Evolutionary conservation across 2,888 invertebrate genomes (phyloP).

Genomic region (Lymantria dispar): DNA sequence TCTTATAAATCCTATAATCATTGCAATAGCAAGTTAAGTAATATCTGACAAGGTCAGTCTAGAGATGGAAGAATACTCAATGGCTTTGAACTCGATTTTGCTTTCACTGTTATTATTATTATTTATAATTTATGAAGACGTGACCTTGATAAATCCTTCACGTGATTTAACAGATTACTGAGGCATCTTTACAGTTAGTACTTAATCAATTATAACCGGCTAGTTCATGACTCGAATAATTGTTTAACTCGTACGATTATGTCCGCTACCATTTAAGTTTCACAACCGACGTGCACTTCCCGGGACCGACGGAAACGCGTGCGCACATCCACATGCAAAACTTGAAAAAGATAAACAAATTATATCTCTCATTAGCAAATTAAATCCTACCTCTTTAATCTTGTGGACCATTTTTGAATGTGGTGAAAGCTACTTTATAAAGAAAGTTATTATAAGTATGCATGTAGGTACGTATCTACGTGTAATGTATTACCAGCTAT

Average conservation of each 20-base stretch:
- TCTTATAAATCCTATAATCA: no score
- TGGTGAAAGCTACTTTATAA: slow-evolving; percentile 56
- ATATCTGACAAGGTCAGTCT: no score
- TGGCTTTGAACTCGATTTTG: no score
- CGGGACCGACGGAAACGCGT: slow-evolving; percentile 56
- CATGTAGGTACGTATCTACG: slow-evolving; percentile 6
- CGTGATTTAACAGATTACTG: no score
- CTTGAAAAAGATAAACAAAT: slow-evolving; percentile 45
- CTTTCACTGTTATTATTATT: no score
- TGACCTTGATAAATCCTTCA: no score
- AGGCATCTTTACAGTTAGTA: no score
- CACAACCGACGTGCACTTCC: slow-evolving; percentile 44
- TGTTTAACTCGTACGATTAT: not conserved
- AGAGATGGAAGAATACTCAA: no score
- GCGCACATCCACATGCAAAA: slow-evolving; percentile 55
- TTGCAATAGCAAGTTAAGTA: no score
- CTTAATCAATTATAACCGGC: no score
- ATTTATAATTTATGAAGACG: no score
- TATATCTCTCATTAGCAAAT: slow-evolving; percentile 28
- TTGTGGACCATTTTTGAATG: slow-evolving; percentile 32
- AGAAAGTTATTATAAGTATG: slow-evolving; percentile 60
- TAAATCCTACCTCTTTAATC: slow-evolving; percentile 27
- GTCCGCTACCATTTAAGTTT: slow-evolving; percentile 35
- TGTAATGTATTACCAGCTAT: slow-evolving; percentile 38
- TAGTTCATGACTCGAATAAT: no score